These are phyloP conservation scores for Halictus rubicundus DNA, from an alignment of 1,140 invertebrate species.

Conservation along the genomic window DNA sequence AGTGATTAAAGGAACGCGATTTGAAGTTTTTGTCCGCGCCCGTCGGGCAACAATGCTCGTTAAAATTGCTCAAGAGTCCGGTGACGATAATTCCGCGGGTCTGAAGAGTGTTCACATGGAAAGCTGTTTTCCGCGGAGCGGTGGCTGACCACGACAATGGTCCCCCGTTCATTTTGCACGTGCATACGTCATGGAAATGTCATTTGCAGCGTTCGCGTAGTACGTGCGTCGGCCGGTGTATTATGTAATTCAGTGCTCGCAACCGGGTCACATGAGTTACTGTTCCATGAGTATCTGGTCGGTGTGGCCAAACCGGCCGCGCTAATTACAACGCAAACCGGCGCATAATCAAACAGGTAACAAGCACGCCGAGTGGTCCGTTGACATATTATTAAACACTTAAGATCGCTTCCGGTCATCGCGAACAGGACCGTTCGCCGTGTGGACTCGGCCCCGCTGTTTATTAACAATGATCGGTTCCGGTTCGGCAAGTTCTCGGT, in stretches of 20 bases:
- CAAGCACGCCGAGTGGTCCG: slow-evolving; percentile 24
- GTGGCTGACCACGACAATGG: background rate
- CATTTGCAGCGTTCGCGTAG: slow-evolving; percentile 55
- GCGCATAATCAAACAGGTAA: slow-evolving; percentile 62
- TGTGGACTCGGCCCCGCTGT: no score
- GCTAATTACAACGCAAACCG: slow-evolving; percentile 64
- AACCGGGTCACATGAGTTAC: slow-evolving; percentile 65
- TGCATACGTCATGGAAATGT: slow-evolving; percentile 59
- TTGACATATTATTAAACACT: slow-evolving; percentile 57
- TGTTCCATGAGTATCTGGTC: slow-evolving; percentile 60
- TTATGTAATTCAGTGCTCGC: slow-evolving; percentile 65
- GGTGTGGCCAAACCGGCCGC: slow-evolving; percentile 57
- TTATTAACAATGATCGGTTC: no score
- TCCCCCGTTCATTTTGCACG: slow-evolving; percentile 21
- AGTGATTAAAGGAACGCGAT: no score
- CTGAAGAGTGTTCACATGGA: background rate
- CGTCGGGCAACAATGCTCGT: no score
- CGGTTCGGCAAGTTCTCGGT: no score
- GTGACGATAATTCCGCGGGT: background rate
- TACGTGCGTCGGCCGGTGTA: slow-evolving; percentile 42
- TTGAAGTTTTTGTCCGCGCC: no score
- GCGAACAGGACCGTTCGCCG: no score
- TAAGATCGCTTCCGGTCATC: slow-evolving; percentile 43
- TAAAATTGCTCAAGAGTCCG: background rate
- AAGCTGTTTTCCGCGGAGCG: slow-evolving; percentile 6